phyloP scores from a whole-genome alignment of 2,113 vertebrate species.

The Synodontis membranacea region DNA sequence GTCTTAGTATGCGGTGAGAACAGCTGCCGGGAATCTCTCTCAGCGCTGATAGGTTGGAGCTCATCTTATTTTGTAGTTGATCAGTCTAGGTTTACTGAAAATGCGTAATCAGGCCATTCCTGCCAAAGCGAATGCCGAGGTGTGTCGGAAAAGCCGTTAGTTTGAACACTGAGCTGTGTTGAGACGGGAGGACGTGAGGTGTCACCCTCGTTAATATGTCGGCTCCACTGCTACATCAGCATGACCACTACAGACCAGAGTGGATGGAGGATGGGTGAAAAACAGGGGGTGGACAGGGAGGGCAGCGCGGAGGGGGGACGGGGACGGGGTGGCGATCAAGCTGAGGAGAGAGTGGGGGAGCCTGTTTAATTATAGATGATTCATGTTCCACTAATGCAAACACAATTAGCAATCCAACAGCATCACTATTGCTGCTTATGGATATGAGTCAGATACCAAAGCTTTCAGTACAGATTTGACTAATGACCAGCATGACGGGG shows the following conservation, averaged over 20 bases:
- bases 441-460: constrained; percentile 5
- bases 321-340: constrained; percentile 28
- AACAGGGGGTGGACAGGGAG: neutral
- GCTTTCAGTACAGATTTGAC: constrained; percentile 28
- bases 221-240: constrained; percentile 27
- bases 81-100: neutral
- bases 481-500: constrained; percentile 22
- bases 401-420: constrained; percentile 26
- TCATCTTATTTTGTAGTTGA: constrained; percentile 28
- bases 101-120: constrained; percentile 20
- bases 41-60: neutral
- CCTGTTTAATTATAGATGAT: constrained; percentile 48
- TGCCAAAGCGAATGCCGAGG: neutral
- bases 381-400: constrained; percentile 32
- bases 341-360: neutral
- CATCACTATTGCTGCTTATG: constrained; percentile 4
- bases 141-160: constrained; percentile 30
- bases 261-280: constrained; percentile 18
- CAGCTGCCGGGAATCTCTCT: constrained; percentile 44
- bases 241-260: constrained; percentile 14
- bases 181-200: constrained; percentile 32
- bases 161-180: constrained; percentile 19
- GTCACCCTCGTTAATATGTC: constrained; percentile 35
- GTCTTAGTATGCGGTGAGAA: constrained; percentile 22
- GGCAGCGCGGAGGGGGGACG: constrained; percentile 10